Percentiles rank a stretch among this genome's conserved stretches.
Conservation (phyloP, 2,797 vertebrate genomes). For the Myripristis jacobus region DNA sequence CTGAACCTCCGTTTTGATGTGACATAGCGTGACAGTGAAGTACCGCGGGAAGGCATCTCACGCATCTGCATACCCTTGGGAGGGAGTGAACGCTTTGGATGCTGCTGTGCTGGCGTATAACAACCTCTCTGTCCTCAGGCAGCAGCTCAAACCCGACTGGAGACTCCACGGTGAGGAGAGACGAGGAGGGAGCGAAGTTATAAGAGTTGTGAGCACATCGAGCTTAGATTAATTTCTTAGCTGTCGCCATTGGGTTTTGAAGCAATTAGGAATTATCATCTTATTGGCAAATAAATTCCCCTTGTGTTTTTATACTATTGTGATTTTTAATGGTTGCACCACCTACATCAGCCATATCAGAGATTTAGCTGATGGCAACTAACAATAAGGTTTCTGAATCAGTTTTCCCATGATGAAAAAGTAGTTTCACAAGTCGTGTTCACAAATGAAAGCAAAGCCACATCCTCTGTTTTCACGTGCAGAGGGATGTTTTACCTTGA, state of each 20-base stretch:
- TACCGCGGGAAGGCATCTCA: constrained; percentile 91
- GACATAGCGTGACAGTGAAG: constrained; percentile 89
- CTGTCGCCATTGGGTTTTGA: not conserved
- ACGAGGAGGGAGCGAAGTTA: not conserved
- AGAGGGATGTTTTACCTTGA: not conserved
- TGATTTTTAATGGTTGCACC: not conserved
- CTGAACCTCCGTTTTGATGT: constrained; percentile 19
- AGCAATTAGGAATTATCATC: not conserved
- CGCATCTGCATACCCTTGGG: constrained; percentile 91
- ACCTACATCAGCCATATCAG: no score
- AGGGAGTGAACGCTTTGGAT: constrained; percentile 92
- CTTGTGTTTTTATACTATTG: not conserved
- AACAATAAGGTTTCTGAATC: no score
- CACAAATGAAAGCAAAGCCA: not conserved
- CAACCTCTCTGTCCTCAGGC: constrained; percentile 90
- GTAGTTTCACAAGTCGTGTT: no score
- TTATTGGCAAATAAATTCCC: not conserved
- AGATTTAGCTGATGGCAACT: no score
- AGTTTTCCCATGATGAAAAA: no score
- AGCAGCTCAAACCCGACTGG: constrained; percentile 93
- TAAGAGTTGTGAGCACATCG: not conserved
- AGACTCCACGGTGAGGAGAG: constrained; percentile 86
- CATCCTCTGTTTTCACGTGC: not conserved
- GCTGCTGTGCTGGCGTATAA: constrained; percentile 93
- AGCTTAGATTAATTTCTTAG: not conserved